A percentile compares a stretch with the other conserved stretches of the same genome.
Evolutionary conservation across 2,797 vertebrate genomes (phyloP).

Genomic region (Natrix natrix): DNA sequence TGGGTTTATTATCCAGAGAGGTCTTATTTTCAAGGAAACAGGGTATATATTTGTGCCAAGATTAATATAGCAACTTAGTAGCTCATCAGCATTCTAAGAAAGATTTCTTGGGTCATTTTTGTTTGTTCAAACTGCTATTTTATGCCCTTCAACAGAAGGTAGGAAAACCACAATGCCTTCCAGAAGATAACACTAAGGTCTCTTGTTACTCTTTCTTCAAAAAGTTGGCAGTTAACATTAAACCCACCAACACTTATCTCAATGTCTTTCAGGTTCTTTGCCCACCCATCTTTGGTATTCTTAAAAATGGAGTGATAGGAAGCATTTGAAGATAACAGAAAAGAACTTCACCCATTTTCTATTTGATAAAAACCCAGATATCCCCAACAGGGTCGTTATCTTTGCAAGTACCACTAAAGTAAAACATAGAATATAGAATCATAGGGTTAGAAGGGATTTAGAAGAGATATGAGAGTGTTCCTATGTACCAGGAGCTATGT

Average conservation of each 20-base stretch:
- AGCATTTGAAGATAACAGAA: background rate
- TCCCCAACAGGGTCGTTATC: too few relatives aligned
- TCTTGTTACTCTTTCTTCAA: background rate
- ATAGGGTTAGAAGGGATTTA: too few relatives aligned
- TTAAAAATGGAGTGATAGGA: background rate
- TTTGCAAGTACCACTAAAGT: too few relatives aligned
- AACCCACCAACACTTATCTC: background rate
- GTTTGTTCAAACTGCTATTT: background rate
- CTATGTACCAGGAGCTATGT: too few relatives aligned
- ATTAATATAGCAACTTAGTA: background rate
- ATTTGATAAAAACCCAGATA: background rate
- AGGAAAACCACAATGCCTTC: background rate
- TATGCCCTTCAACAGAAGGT: background rate
- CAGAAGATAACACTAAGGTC: background rate
- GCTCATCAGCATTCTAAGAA: background rate
- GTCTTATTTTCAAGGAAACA: too few relatives aligned
- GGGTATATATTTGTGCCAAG: background rate
- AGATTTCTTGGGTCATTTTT: background rate
- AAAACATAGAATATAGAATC: too few relatives aligned
- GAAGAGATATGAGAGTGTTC: too few relatives aligned
- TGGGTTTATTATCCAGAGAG: too few relatives aligned
- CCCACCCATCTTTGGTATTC: background rate
- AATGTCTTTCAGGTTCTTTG: too few relatives aligned
- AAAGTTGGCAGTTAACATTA: background rate
- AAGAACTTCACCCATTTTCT: background rate